Conservation (phyloP, 2,113 vertebrate species). For the Cheilinus undulatus region DNA sequence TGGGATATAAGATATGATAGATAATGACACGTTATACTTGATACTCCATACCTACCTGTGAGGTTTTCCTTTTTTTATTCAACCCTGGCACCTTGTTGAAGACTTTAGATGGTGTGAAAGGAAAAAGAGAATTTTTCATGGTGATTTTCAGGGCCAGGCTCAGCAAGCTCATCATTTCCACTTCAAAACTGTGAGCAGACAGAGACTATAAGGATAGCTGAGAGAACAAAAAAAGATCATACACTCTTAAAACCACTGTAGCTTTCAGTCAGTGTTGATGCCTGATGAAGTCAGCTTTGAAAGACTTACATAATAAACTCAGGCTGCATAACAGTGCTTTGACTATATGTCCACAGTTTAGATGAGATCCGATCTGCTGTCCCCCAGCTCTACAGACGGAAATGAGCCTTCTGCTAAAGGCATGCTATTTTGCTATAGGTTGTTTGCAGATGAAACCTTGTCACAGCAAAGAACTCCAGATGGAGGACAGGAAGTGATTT, state of each 20-base stretch:
- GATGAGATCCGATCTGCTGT: too few species aligned
- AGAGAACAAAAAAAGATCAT: slow-evolving; percentile 56
- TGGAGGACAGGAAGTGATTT: too few species aligned
- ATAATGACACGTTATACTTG: too few species aligned
- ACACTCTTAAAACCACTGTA: slow-evolving; percentile 58
- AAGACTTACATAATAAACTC: slow-evolving; percentile 36
- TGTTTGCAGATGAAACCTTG: too few species aligned
- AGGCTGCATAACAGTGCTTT: slow-evolving; percentile 12
- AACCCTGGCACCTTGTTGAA: slow-evolving; percentile 19
- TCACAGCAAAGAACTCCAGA: too few species aligned
- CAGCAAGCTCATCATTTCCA: slow-evolving; percentile 67
- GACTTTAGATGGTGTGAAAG: slow-evolving; percentile 20
- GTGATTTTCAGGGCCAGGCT: slow-evolving; percentile 52
- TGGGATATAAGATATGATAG: too few species aligned
- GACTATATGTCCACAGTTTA: too few species aligned
- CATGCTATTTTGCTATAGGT: too few species aligned
- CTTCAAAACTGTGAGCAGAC: slow-evolving; percentile 58
- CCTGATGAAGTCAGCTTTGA: slow-evolving; percentile 60
- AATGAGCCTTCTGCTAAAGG: too few species aligned
- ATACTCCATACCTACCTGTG: too few species aligned
- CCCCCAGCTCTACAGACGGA: too few species aligned
- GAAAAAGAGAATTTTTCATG: slow-evolving; percentile 44
- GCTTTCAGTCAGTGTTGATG: slow-evolving; percentile 52
- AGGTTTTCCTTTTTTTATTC: too few species aligned
- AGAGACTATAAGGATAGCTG: slow-evolving; percentile 50